These are phyloP conservation scores for Spodoptera picta DNA, from an alignment of 2,888 invertebrate genomes.

Conservation along the genomic window DNA sequence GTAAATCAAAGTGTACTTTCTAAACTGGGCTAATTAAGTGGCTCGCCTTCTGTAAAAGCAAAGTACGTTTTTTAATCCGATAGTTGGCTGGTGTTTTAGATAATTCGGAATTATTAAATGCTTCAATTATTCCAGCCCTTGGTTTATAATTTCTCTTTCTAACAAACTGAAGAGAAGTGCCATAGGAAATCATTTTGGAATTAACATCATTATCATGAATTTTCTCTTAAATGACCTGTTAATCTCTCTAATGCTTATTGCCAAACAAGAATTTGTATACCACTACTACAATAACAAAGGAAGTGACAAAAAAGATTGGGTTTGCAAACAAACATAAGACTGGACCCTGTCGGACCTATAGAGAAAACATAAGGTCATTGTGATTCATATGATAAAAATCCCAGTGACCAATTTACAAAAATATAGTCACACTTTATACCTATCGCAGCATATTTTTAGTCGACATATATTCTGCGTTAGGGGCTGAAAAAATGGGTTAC, in stretches of 20 bases:
- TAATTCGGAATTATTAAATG: constrained; percentile 27
- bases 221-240: too few relatives aligned
- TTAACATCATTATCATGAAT: too few relatives aligned
- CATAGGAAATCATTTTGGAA: too few relatives aligned
- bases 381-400: background rate
- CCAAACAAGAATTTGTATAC: too few relatives aligned
- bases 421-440: background rate
- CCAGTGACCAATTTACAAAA: background rate
- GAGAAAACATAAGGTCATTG: too few relatives aligned
- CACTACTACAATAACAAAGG: too few relatives aligned
- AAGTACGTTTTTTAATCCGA: constrained; percentile 33
- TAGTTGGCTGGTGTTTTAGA: constrained; percentile 33
- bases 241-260: too few relatives aligned
- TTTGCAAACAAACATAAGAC: too few relatives aligned
- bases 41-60: constrained; percentile 40
- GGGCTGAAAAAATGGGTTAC: constrained; percentile 45
- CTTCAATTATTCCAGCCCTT: constrained; percentile 25
- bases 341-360: too few relatives aligned
- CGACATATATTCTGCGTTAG: constrained; percentile 22
- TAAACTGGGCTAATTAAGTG: constrained; percentile 49
- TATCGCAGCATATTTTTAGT: constrained; percentile 25
- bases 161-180: background rate
- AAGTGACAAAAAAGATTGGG: too few relatives aligned
- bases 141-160: constrained; percentile 17
- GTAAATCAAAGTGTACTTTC: constrained; percentile 34